Base-by-base conservation (phyloP, 2,797 vertebrate species). In the Sebastes variabilis region DNA sequence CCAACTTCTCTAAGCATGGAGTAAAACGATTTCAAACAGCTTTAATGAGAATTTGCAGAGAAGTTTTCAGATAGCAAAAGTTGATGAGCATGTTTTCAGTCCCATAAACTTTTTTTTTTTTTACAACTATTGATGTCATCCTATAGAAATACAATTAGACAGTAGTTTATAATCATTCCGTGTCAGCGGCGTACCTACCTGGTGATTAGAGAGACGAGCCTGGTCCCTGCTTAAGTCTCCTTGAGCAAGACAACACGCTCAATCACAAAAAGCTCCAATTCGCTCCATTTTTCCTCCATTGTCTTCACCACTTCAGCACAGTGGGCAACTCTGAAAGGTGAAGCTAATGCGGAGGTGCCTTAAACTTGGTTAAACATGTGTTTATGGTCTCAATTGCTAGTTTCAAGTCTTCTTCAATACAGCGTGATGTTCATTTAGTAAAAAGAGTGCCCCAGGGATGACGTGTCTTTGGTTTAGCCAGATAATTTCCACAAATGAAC, bases 41-140 rank as follows among this genome's bases (percentile, higher is more conserved):
- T 89, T 92, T 94, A 95, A 94, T 94, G 93, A 95, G 92, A 88
- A 90, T 91, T 83, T 87, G 76, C 75, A 69, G 73, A 62, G 20
- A 80, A 79, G 67, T 87, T 93, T 93, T 88, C 73, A 69, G 61
- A 87, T 29, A 71, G 91, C 85, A 75, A 83, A 90, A 91, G 72
- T 92, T 90, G 86, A 60, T 72, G 11, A 81, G 64, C 72, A 65
- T 72, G 62, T 89, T 87, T 90, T 83, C 62, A 66, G 84, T 80
- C 65, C 62, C 71, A 49, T 74, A 79, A 88, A 89, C 68, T 81
- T 91, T n/a, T 54, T 18, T 18, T 18, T 16, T 54, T 49, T 65
- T 88, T 78, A 72, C 70, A 82, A 74, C 85, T 55, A 69, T 77
- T 85, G 84, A 87, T 85, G 71, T 84, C 72, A 81, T 87, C 25